A percentile compares a stretch with the other conserved stretches of the same genome.
These are phyloP conservation scores for Drosophila melanica DNA, from an alignment of 1,140 invertebrate species.

Conservation along the genomic window DNA sequence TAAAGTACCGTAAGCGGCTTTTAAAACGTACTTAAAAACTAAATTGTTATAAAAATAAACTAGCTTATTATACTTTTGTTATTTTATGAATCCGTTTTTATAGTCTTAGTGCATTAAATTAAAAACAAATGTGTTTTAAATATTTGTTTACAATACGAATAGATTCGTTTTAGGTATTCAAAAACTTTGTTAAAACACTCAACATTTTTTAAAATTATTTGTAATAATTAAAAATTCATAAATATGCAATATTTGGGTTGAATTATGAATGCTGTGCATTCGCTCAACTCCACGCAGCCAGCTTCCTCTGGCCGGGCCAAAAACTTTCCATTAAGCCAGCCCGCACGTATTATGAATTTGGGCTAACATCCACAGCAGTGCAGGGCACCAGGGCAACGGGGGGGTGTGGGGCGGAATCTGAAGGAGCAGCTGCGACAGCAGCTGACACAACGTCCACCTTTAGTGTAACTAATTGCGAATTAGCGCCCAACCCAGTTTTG, in stretches of 20 bases:
- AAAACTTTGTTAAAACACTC: no score
- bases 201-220: no score
- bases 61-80: neutral
- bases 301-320: neutral
- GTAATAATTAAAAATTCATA: no score
- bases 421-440: constrained; percentile 7
- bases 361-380: no score
- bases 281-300: neutral
- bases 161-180: no score
- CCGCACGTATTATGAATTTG: constrained; percentile 17
- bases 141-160: no score
- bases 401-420: neutral
- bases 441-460: constrained; percentile 33
- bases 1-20: neutral
- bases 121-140: no score
- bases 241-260: neutral
- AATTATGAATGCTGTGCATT: constrained; percentile 3
- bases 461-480: constrained; percentile 53
- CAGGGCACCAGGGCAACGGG: neutral
- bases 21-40: neutral
- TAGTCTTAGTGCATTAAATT: no score
- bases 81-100: no score
- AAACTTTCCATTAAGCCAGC: constrained; percentile 21
- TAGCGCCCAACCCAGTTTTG: constrained; percentile 24
- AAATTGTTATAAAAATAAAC: neutral